Evolutionary conservation across 2,113 vertebrate species (phyloP).

Genomic region (Pseudopipra pipra): DNA sequence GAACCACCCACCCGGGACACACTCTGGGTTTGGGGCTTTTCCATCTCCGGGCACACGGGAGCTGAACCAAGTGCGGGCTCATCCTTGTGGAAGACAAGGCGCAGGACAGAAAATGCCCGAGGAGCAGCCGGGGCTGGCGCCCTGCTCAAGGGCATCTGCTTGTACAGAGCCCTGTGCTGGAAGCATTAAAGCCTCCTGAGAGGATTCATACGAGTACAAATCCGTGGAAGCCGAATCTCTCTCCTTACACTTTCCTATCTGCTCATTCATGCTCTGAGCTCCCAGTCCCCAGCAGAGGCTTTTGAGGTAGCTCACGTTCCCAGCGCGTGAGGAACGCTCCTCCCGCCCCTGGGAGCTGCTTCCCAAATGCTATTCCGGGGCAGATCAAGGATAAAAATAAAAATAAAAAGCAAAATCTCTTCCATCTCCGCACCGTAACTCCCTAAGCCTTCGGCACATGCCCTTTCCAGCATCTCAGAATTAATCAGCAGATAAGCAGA

Average conservation of each 20-base stretch:
- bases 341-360: not conserved
- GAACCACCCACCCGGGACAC: accelerated
- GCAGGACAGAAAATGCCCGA: accelerated
- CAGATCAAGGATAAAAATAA: not conserved
- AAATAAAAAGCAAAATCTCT: not conserved
- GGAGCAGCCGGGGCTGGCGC: accelerated
- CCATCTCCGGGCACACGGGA: accelerated
- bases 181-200: not conserved
- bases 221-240: not conserved
- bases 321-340: not conserved
- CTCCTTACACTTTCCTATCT: not conserved
- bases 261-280: not conserved
- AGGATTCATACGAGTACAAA: not conserved
- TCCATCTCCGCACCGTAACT: not conserved
- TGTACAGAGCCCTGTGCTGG: not conserved
- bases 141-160: not conserved
- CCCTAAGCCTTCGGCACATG: not conserved
- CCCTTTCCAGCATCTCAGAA: not conserved
- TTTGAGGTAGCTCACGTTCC: not conserved
- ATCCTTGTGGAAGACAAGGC: not conserved
- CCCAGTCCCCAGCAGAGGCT: not conserved
- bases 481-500: conserved; percentile 25
- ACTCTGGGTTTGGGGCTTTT: accelerated
- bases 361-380: not conserved
- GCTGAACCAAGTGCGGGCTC: not conserved